Evolutionary conservation across 2,888 invertebrate genomes (phyloP).

Genomic region (Rhaphigaster nebulosa): DNA sequence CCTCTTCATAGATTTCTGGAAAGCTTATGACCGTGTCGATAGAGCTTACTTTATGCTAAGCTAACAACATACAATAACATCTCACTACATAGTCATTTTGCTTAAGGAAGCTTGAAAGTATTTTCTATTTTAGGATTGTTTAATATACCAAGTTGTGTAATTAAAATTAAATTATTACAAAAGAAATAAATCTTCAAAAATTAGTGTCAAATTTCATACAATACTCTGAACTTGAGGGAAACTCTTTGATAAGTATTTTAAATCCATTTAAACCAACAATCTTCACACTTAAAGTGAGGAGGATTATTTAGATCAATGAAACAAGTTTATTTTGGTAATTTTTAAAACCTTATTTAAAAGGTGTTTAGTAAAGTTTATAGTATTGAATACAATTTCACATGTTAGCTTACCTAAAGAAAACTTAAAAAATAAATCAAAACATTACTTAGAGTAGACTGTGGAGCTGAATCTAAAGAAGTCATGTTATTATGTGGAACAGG

Average conservation of each 20-base stretch:
- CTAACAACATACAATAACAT: too few relatives aligned
- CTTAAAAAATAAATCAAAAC: neutral
- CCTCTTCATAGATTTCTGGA: too few relatives aligned
- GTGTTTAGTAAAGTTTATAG: neutral
- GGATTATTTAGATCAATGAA: neutral
- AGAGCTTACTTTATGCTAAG: too few relatives aligned
- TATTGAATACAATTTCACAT: neutral
- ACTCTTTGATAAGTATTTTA: neutral
- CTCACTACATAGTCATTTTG: too few relatives aligned
- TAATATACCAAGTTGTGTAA: too few relatives aligned
- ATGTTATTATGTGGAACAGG: conserved; percentile 61
- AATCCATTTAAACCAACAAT: neutral
- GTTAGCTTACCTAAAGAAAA: neutral
- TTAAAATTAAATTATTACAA: too few relatives aligned
- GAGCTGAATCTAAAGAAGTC: neutral
- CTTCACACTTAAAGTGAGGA: neutral
- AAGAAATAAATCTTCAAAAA: neutral
- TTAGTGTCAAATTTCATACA: neutral
- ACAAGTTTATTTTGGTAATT: neutral
- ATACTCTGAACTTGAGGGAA: neutral
- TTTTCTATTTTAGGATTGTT: too few relatives aligned
- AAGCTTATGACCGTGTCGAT: too few relatives aligned
- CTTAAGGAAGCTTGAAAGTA: too few relatives aligned
- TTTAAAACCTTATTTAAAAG: neutral
- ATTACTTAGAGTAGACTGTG: conserved; percentile 40